These are phyloP conservation scores for Polymixis lichenea DNA, from an alignment of 2,888 invertebrate genomes.

Conservation along the genomic window DNA sequence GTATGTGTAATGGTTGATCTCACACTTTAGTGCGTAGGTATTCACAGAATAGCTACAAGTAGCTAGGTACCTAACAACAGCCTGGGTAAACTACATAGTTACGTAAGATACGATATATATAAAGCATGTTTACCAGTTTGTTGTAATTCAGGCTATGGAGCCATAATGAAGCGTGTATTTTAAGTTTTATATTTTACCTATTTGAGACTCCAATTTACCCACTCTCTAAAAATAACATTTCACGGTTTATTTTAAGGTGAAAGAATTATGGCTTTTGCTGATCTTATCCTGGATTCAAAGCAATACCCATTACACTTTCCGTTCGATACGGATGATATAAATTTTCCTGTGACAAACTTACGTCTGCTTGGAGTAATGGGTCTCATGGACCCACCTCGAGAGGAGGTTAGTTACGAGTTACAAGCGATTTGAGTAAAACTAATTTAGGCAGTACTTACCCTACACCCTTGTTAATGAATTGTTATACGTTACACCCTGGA, in stretches of 20 bases:
- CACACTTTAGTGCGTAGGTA: not conserved
- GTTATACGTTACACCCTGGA: not conserved
- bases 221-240: not conserved
- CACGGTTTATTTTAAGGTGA: slow-evolving; percentile 91
- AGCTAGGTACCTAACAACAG: not conserved
- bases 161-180: too few relatives aligned
- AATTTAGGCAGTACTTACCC: not conserved
- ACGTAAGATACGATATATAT: not conserved
- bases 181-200: too few relatives aligned
- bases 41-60: not conserved
- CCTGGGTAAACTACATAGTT: not conserved
- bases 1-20: slow-evolving; percentile 4
- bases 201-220: not conserved
- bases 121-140: not conserved
- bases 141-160: too few relatives aligned
- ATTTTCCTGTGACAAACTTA: slow-evolving; percentile 96
- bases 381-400: slow-evolving; percentile 98
- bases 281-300: slow-evolving; percentile 95
- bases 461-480: not conserved
- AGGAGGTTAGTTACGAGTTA: slow-evolving; percentile 74
- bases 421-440: not conserved
- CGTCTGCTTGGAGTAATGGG: slow-evolving; percentile 98
- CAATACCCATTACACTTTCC: slow-evolving; percentile 96
- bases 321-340: slow-evolving; percentile 96
- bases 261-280: slow-evolving; percentile 97